Percentiles rank a stretch among this genome's conserved stretches.
Conservation (phyloP, 2,888 invertebrate species). For the Drosophila nigricruria region DNA sequence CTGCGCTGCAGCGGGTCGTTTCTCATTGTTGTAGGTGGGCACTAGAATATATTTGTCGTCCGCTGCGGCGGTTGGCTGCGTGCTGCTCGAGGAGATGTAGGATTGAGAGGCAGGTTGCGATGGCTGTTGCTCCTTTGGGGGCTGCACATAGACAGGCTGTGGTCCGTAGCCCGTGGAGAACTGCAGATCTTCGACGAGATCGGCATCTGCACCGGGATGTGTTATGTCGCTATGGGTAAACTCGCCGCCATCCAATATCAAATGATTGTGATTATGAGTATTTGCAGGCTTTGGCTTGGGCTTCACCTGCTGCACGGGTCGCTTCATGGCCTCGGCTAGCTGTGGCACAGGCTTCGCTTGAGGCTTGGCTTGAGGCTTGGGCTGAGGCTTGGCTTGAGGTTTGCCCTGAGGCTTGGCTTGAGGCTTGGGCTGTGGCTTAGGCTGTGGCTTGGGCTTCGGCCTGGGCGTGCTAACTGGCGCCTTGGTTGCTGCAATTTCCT, state of each 20-base stretch:
- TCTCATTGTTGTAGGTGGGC: constrained; percentile 72
- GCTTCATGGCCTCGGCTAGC: constrained; percentile 61
- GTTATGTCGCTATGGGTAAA: constrained; percentile 87
- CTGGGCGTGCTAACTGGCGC: constrained; percentile 37
- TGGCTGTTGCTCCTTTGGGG: constrained; percentile 61
- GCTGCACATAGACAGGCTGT: constrained; percentile 81
- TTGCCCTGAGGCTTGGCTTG: constrained; percentile 3
- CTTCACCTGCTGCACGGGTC: constrained; percentile 46
- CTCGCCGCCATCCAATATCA: constrained; percentile 84
- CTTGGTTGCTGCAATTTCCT: constrained; percentile 66
- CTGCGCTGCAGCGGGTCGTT: constrained; percentile 40
- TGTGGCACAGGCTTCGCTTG: constrained; percentile 50
- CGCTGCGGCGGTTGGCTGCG: constrained; percentile 59
- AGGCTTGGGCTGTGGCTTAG: constrained; percentile 15
- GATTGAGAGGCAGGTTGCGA: constrained; percentile 86
- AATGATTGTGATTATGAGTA: constrained; percentile 74
- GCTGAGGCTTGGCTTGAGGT: constrained; percentile 28
- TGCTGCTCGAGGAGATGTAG: constrained; percentile 68
- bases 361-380: constrained; percentile 20
- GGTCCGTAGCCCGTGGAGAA: constrained; percentile 86
- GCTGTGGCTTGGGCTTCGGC: constrained; percentile 43
- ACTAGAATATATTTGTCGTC: constrained; percentile 84
- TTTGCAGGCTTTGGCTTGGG: constrained; percentile 52
- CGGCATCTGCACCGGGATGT: constrained; percentile 88
- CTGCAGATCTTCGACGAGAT: constrained; percentile 87